phyloP scores from a whole-genome alignment of 2,113 vertebrate genomes.

The Beaufortia kweichowensis region DNA sequence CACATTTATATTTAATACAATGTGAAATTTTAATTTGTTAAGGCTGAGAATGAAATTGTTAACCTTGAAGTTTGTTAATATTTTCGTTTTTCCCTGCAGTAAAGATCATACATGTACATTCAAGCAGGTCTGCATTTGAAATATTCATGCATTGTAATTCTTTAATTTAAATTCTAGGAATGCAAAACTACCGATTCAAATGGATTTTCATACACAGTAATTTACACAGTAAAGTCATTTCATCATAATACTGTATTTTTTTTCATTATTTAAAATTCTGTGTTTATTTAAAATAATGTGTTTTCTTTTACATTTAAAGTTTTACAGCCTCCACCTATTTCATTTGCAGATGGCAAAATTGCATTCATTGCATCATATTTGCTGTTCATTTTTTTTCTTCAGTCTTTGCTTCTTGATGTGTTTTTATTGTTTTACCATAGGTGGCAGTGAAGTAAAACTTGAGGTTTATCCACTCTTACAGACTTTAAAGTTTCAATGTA shows the following conservation, averaged over 20 bases:
- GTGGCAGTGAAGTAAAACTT: slow-evolving; percentile 53
- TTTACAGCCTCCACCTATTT: neutral
- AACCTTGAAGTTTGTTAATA: no score
- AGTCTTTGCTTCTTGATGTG: slow-evolving; percentile 3
- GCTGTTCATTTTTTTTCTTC: neutral
- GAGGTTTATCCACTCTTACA: slow-evolving; percentile 27
- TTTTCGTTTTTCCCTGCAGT: no score
- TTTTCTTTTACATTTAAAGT: slow-evolving; percentile 7
- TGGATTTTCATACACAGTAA: neutral
- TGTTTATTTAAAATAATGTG: no score
- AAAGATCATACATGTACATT: no score
- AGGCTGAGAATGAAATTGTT: neutral
- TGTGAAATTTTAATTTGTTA: neutral
- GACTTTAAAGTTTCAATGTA: slow-evolving; percentile 31
- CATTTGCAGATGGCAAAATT: neutral
- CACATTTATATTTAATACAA: neutral
- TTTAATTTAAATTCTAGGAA: neutral
- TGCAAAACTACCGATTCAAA: neutral
- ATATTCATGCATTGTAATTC: no score
- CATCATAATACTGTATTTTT: neutral
- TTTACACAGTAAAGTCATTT: no score
- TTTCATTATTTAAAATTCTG: neutral
- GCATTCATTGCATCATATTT: slow-evolving; percentile 18
- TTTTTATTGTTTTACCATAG: slow-evolving; percentile 45
- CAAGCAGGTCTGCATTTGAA: no score